Percentiles rank a stretch among this genome's conserved stretches.
Evolutionary conservation across 2,888 invertebrate species (phyloP).

Genomic region (Opisthograptis luteolata): DNA sequence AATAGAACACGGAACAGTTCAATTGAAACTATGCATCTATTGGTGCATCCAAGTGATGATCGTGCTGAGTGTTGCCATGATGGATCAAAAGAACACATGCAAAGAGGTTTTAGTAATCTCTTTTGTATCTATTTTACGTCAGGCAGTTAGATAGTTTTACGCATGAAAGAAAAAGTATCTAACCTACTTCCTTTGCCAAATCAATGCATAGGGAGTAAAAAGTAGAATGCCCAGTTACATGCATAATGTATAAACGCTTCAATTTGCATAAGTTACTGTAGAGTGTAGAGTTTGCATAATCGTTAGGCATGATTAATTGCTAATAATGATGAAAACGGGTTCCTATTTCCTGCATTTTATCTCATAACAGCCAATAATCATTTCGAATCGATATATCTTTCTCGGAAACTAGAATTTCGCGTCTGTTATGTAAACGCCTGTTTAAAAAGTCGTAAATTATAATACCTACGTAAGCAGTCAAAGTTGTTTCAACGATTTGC

Average conservation of each 20-base stretch:
- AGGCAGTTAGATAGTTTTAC: no score
- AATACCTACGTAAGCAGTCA: no score
- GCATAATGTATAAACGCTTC: conserved; percentile 34
- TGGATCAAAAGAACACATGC: no score
- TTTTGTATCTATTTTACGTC: no score
- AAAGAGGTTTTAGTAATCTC: not conserved
- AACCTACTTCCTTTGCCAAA: conserved; percentile 15
- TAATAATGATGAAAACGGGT: conserved; percentile 33
- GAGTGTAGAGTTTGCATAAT: conserved; percentile 28
- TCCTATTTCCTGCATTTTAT: conserved; percentile 33
- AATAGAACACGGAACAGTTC: no score
- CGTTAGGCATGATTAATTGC: conserved; percentile 35
- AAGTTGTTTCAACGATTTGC: no score
- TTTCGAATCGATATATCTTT: conserved; percentile 8
- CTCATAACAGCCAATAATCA: conserved; percentile 17
- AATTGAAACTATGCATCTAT: no score
- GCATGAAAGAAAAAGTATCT: no score
- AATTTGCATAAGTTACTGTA: conserved; percentile 36
- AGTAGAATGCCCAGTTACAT: conserved; percentile 25
- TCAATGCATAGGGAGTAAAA: conserved; percentile 22
- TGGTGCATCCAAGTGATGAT: no score
- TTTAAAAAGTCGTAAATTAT: conserved; percentile 11
- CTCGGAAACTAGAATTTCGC: conserved; percentile 1
- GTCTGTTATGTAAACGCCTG: conserved; percentile 9
- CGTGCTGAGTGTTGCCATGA: no score